Base-by-base conservation (phyloP, 2,797 vertebrate species). In the Knipowitschia caucasica region DNA sequence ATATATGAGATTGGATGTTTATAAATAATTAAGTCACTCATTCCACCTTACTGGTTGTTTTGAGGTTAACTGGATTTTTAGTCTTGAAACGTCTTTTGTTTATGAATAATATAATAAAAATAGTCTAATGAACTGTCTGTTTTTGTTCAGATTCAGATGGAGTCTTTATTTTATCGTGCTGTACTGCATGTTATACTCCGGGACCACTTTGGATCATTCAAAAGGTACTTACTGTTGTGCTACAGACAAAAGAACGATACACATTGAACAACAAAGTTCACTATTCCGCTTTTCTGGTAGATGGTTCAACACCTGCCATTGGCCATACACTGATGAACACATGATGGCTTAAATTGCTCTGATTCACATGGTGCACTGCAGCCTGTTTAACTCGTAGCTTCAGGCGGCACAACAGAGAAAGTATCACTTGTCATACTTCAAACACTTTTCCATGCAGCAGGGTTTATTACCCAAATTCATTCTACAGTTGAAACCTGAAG, bases 151-250 rank as follows among this genome's bases (percentile, higher is more conserved):
- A 92, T 98, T 63, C 91, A 94, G 70, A 93, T 91, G 69, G 93
- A 98, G 78, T 98, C 97, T 26, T 83, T 99, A 68, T 99, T 99
- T 86, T 99, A 93, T 84, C 91, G 96, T 71, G 96, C 95, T 0
- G 92, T 99, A 38, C 92, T 99, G 49, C 97, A 99, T 52, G 93
- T 94, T 67, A 95, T 99, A 79, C 88, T 97, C 71, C 90, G 91
- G 85, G 94, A 99, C 79, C 92, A 87, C 44, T 99, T 93, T 69
- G 80, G 90, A 77, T 80, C 89, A 69, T 87, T 86, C 69, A 95
- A 91, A 90, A 96, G 95, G 96, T 98, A 93, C 54, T n/a, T n/a
- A n/a, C n/a, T n/a, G n/a, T n/a, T 21, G 36, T 11, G 9, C 36
- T 18, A 38, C 36, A 21, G 10, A 39, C 18, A 11, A 39, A 20